Percentiles rank a stretch among this genome's conserved stretches.
These are phyloP conservation scores for Athene cunicularia DNA, from an alignment of 2,113 vertebrate genomes.

Conservation along the genomic window DNA sequence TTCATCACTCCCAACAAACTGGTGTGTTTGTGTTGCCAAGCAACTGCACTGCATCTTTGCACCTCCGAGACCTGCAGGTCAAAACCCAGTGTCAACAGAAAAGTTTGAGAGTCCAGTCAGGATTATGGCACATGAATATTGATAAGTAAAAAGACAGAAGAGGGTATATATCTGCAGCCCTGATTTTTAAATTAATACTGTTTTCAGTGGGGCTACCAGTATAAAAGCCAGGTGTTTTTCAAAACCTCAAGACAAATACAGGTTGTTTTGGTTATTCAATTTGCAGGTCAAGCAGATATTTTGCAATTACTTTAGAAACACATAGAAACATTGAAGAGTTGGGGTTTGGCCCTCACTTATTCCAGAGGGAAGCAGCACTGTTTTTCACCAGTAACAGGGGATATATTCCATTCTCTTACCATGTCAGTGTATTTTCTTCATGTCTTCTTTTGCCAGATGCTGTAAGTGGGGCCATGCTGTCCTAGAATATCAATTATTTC, in stretches of 20 bases:
- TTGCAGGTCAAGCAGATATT: not conserved
- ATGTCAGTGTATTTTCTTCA: not conserved
- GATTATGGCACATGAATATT: not conserved
- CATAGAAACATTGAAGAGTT: fast-evolving
- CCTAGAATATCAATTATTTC: not conserved
- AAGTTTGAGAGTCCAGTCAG: conserved; percentile 19
- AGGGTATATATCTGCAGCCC: not conserved
- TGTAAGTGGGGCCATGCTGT: not conserved
- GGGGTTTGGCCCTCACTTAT: not conserved
- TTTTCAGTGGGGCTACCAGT: not conserved
- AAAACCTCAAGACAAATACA: not conserved
- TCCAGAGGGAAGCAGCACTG: not conserved
- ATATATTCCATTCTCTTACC: not conserved
- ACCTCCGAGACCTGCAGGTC: not conserved
- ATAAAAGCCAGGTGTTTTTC: not conserved
- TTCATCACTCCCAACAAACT: not conserved
- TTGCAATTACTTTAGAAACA: not conserved
- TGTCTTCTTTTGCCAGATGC: not conserved
- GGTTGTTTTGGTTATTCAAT: not conserved
- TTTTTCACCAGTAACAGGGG: not conserved
- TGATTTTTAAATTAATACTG: not conserved
- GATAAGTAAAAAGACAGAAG: not conserved
- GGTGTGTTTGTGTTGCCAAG: not conserved
- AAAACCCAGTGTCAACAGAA: not conserved
- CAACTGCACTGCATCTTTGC: not conserved